Conservation (phyloP, 2,888 invertebrate species). For the Trichogramma evanescens region DNA sequence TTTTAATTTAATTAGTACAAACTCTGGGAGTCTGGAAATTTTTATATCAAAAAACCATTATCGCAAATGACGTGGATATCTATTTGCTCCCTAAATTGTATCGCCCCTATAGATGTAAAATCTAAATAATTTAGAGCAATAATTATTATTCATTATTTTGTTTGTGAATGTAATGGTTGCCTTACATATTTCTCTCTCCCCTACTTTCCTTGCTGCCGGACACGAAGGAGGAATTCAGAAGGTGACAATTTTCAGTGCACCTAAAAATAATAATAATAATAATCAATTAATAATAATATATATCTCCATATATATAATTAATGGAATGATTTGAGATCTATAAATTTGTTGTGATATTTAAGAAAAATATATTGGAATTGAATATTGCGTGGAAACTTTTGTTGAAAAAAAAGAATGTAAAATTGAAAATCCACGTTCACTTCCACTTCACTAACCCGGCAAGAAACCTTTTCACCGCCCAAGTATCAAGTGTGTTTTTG, state of each 20-base stretch:
- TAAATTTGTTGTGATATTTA: constrained; percentile 20
- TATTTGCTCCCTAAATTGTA: constrained; percentile 45
- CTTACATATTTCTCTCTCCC: constrained; percentile 48
- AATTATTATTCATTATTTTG: constrained; percentile 39
- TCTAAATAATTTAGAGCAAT: constrained; percentile 44
- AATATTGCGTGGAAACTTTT: constrained; percentile 22
- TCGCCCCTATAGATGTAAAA: constrained; percentile 42
- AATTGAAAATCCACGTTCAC: constrained; percentile 32
- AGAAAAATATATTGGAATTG: constrained; percentile 24
- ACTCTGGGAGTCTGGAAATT: too few relatives aligned
- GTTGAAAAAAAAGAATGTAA: constrained; percentile 17
- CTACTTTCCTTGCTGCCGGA: constrained; percentile 48
- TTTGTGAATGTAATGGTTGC: constrained; percentile 49
- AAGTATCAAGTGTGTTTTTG: constrained; percentile 29
- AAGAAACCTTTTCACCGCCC: constrained; percentile 35
- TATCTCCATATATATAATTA: constrained; percentile 21
- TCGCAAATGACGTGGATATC: constrained; percentile 28
- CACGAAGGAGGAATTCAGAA: constrained; percentile 56
- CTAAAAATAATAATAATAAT: constrained; percentile 44
- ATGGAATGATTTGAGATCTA: constrained; percentile 18
- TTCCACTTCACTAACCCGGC: constrained; percentile 36
- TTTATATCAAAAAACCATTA: too few relatives aligned
- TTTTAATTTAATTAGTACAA: too few relatives aligned
- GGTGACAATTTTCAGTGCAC: constrained; percentile 56
- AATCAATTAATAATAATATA: constrained; percentile 32